Conservation (phyloP, 2,797 vertebrate species). For the Siniperca scherzeri region DNA sequence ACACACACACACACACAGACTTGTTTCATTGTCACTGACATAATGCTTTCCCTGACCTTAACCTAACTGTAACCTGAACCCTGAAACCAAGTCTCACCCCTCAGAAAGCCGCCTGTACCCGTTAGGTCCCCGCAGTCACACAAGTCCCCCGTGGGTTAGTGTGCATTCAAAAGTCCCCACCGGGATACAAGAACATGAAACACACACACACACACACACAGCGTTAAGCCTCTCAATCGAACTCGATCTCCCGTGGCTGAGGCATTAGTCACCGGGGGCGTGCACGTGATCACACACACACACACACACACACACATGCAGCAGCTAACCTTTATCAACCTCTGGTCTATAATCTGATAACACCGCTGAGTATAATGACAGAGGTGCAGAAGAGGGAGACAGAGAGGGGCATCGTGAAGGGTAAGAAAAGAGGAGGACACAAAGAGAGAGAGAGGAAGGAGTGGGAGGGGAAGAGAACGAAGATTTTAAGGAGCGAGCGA, state of each 20-base stretch:
- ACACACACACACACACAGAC: conserved; percentile 17
- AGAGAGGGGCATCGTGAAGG: background rate
- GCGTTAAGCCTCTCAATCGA: conserved; percentile 21
- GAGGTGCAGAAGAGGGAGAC: too few species aligned
- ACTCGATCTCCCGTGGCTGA: conserved; percentile 33
- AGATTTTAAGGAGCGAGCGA: background rate
- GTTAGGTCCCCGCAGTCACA: too few species aligned
- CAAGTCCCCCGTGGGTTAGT: too few species aligned
- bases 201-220: conserved; percentile 16
- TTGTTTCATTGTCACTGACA: background rate
- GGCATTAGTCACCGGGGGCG: conserved; percentile 5
- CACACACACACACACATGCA: conserved; percentile 17
- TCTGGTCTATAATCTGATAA: conserved; percentile 10
- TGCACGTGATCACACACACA: conserved; percentile 12
- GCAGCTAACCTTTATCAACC: conserved; percentile 20
- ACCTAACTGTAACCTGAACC: too few species aligned
- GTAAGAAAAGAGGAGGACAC: background rate
- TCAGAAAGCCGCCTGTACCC: too few species aligned
- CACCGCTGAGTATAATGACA: background rate
- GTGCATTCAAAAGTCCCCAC: too few species aligned
- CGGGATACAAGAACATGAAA: too few species aligned
- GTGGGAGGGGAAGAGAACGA: background rate
- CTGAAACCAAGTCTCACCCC: too few species aligned
- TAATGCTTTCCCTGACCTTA: too few species aligned
- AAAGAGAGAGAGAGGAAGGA: background rate